Evolutionary conservation across 2,888 invertebrate species (phyloP), one percentile per base, ranked within the genome.

Genomic region (Parapristionchus giblindavisi): DNA sequence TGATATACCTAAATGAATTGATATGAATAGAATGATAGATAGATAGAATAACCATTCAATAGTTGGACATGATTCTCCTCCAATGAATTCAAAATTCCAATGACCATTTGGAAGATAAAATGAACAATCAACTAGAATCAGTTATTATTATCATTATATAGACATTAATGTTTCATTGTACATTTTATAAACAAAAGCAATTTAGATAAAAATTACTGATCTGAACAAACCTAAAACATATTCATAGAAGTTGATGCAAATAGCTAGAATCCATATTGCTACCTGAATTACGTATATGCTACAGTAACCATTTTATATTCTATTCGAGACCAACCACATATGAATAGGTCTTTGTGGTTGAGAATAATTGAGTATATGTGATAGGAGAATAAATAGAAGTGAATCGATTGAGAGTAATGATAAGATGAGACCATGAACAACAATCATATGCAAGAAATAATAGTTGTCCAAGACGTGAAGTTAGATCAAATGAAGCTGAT

Each of bases 41-140:
- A n/a, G 29, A 17, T 17, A 43, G 14, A 43, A 27, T 27, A 24
- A 68, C 68, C 68, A 68, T 68, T 68, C 68, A n/a, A 68, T 68
- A 24, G 51, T 52, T 27, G 34, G 34, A 14, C 68, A 68, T 4
- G 68, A 34, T 2, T 32, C 51, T 52, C 68, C 68, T 52, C 68
- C 68, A 52, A 52, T 68, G 68, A 68, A 68, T 11, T 68, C 68
- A 27, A 68, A 68, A 36, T 68, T 68, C 68, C 68, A 68, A 17
- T 34, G 24, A 0, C 51, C 48, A 2, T 24, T 52, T 21, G 68
- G 68, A 3, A 68, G 68, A 6, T 52, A 68, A 40, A 68, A 68
- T 2, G n/a, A 27, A 17, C 68, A 68, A 21, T 68, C 68, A 34
- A 68, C 68, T 68, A 27, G 32, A 66, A 61, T 3, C 11, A 27